Evolutionary conservation across 2,888 invertebrate species (phyloP).

Genomic region (Lasioglossum lativentre): DNA sequence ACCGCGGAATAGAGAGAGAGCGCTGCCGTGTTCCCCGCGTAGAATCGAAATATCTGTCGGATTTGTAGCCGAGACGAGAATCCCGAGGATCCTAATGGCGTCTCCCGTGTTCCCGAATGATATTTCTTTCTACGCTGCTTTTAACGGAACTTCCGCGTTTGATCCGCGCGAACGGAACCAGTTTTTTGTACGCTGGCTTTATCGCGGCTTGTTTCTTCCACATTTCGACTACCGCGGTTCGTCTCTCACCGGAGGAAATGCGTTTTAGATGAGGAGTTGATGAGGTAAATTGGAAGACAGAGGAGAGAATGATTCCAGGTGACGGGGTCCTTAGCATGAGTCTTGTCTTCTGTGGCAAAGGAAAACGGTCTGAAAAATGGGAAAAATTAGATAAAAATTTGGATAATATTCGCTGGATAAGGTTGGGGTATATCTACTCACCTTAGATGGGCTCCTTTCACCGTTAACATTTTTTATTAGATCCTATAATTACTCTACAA

Average conservation of each 20-base stretch:
- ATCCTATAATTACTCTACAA: background rate
- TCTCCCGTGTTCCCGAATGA: background rate
- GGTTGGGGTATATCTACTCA: background rate
- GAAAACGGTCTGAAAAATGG: background rate
- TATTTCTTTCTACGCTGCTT: conserved; percentile 3
- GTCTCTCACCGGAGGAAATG: background rate
- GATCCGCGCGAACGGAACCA: background rate
- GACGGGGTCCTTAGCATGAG: background rate
- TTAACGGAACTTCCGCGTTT: background rate
- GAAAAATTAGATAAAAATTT: background rate
- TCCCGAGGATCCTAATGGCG: conserved; percentile 1
- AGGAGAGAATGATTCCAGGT: background rate
- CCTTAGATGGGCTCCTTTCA: background rate
- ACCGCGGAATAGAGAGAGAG: conserved; percentile 26
- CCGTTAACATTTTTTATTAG: background rate
- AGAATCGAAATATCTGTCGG: background rate
- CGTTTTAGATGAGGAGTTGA: conserved; percentile 21
- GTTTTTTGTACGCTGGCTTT: background rate
- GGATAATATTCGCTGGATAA: background rate
- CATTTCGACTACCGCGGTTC: background rate
- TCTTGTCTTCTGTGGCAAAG: background rate
- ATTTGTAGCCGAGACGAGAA: background rate
- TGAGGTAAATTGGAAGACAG: conserved; percentile 3
- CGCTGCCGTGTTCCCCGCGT: background rate
- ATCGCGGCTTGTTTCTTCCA: background rate